Conservation (phyloP, 2,113 vertebrate species). For the Candoia aspera region DNA sequence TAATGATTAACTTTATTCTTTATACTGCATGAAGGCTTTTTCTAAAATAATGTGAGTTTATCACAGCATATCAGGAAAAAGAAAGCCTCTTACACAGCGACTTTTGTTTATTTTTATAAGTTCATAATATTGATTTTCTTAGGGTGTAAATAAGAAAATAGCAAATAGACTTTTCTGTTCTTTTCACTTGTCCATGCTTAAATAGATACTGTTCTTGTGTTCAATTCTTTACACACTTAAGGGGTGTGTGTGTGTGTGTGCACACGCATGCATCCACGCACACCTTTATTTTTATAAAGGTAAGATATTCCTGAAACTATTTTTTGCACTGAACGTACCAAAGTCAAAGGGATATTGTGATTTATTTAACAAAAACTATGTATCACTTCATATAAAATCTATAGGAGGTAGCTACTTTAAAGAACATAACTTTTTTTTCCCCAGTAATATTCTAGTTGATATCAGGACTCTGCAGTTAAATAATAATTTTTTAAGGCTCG, state of each 20-base stretch:
- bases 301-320: slow-evolving; percentile 71
- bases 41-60: slow-evolving; percentile 68
- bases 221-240: slow-evolving; percentile 73
- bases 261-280: slow-evolving; percentile 44
- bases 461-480: slow-evolving; percentile 72
- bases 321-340: slow-evolving; percentile 83
- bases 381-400: slow-evolving; percentile 66
- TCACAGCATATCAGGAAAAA: slow-evolving; percentile 75
- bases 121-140: slow-evolving; percentile 73
- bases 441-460: slow-evolving; percentile 67
- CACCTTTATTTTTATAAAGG: slow-evolving; percentile 81
- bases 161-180: slow-evolving; percentile 59
- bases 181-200: slow-evolving; percentile 68
- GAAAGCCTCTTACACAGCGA: slow-evolving; percentile 68
- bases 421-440: slow-evolving; percentile 64
- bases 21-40: slow-evolving; percentile 79
- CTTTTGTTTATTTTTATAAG: slow-evolving; percentile 78
- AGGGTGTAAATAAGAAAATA: slow-evolving; percentile 68
- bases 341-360: slow-evolving; percentile 74
- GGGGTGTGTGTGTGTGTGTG: slow-evolving; percentile 21
- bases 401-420: slow-evolving; percentile 66
- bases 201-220: slow-evolving; percentile 69
- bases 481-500: slow-evolving; percentile 77
- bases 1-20: slow-evolving; percentile 75
- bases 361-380: slow-evolving; percentile 62